Base-by-base conservation (phyloP, 2,113 vertebrate genomes). In the Thymallus thymallus region DNA sequence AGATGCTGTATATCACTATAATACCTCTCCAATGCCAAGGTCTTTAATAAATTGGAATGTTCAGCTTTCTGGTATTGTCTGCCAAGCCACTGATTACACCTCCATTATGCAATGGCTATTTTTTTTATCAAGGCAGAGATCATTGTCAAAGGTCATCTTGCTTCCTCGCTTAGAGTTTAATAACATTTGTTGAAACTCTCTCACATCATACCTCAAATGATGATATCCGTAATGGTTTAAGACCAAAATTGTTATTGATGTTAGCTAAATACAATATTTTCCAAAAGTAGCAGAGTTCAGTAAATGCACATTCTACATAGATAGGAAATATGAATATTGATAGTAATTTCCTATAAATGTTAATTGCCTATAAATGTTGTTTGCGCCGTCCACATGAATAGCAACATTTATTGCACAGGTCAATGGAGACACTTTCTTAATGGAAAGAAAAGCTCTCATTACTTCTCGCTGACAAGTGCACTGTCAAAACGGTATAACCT, bases 41-140 rank as follows among this genome's bases (percentile, higher is more conserved):
- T 64, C 73, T 75, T 74, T 70, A 74, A 68, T 71, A 78, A 76
- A 65, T 72, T 72, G 72, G 73, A 67, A 63, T 74, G 63, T 68
- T 60, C 41, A 78, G 56, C 22, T 32, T 6, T 56, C 51, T 68
- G 61, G 51, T 65, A 64, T 73, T 23, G 63, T 73, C 69, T 68
- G 63, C 69, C 73, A 71, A 45, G 58, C 68, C 5, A 45, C 55
- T 73, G 77, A 84, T 82, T 76, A 75, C 77, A 73, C 63, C 76
- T 72, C 51, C 66, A 69, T 85, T 81, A 78, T 75, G 63, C 71
- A 73, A 75, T 69, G 45, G 69, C 55, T 66, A 32, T 74, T 67
- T 79, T 62, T 72, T 76, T 82, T 10, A 66, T 55, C 58, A 22
- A 68, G n/a, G 68, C 29, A 60, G 23, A 64, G 56, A 58, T 81